Evolutionary conservation across 1,140 invertebrate genomes (phyloP).

Genomic region (Macrosteles quadrilineatus): DNA sequence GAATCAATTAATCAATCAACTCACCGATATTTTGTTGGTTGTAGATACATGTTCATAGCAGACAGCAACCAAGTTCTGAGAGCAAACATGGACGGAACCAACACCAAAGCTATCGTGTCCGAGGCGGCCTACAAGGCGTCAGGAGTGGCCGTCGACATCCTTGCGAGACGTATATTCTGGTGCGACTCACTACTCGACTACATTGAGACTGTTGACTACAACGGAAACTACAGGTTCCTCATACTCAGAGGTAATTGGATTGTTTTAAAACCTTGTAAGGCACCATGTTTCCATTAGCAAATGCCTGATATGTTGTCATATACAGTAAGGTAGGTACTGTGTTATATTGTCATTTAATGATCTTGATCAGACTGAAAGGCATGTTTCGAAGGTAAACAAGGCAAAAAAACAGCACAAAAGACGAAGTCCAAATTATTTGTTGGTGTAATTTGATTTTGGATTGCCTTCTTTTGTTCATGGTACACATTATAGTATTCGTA

Average conservation of each 20-base stretch:
- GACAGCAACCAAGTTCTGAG: conserved; percentile 87
- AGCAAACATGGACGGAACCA: conserved; percentile 90
- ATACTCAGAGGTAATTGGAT: conserved; percentile 65
- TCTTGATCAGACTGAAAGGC: not conserved
- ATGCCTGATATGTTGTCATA: not conserved
- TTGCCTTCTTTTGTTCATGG: too few species aligned
- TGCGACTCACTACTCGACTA: conserved; percentile 95
- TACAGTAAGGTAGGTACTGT: not conserved
- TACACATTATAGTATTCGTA: too few species aligned
- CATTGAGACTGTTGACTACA: conserved; percentile 96
- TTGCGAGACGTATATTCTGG: conserved; percentile 90
- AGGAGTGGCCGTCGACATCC: conserved; percentile 83
- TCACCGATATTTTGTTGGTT: too few species aligned
- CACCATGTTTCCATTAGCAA: too few species aligned
- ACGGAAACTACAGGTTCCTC: conserved; percentile 77
- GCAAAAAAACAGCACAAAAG: not conserved
- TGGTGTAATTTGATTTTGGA: not conserved
- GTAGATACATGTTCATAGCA: conserved; percentile 85
- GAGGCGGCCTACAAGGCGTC: conserved; percentile 90
- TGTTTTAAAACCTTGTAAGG: too few species aligned
- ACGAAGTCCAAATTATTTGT: not conserved
- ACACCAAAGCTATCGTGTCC: conserved; percentile 77
- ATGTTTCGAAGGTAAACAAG: not conserved
- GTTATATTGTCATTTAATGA: not conserved
- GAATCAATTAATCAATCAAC: too few species aligned